Conservation (phyloP, 2,797 vertebrate species). For the Cossypha caffra region DNA sequence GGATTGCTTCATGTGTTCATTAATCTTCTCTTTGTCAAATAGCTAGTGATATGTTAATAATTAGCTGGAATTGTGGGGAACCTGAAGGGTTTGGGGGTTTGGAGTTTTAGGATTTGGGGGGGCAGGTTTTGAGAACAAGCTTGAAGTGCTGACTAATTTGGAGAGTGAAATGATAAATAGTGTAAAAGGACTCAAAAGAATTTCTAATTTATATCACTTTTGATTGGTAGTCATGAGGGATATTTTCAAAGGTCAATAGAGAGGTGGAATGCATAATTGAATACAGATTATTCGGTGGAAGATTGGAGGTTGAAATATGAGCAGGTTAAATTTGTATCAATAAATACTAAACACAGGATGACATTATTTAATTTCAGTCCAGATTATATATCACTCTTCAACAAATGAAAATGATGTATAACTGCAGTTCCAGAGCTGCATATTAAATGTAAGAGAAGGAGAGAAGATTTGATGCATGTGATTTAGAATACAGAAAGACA, state of each 20-base stretch:
- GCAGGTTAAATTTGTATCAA: conserved; percentile 66
- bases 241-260: conserved; percentile 67
- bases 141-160: conserved; percentile 2
- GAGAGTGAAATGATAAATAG: conserved; percentile 24
- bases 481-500: conserved; percentile 26
- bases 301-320: conserved; percentile 62
- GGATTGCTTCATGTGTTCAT: background rate
- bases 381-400: conserved; percentile 52
- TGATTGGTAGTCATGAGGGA: conserved; percentile 52
- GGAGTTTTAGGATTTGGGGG: background rate
- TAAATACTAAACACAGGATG: conserved; percentile 65
- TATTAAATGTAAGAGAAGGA: conserved; percentile 25
- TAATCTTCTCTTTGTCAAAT: background rate
- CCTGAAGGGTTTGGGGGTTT: background rate
- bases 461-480: conserved; percentile 31
- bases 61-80: background rate
- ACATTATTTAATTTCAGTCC: conserved; percentile 56
- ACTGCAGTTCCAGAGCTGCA: conserved; percentile 33
- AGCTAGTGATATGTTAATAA: background rate
- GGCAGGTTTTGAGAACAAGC: background rate
- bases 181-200: conserved; percentile 8
- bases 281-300: conserved; percentile 45
- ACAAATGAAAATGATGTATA: conserved; percentile 66
- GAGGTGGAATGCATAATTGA: conserved; percentile 69
- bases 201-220: conserved; percentile 47